These are phyloP conservation scores for Napeogenes inachia DNA, from an alignment of 2,888 invertebrate genomes.

Conservation along the genomic window DNA sequence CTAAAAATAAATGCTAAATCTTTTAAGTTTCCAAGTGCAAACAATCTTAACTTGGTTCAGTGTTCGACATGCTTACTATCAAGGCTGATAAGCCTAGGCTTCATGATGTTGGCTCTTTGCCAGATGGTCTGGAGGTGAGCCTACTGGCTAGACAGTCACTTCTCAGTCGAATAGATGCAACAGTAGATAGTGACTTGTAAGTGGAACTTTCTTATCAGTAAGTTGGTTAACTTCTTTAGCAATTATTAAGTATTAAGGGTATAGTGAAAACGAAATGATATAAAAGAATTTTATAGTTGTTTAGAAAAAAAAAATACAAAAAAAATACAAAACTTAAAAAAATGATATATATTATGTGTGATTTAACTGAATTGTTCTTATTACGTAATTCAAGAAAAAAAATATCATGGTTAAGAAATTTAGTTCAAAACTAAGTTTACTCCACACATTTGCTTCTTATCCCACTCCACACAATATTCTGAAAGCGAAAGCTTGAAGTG, in stretches of 20 bases:
- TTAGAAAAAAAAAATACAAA: too few species aligned
- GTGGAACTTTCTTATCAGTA: too few species aligned
- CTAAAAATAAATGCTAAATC: not conserved
- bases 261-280: too few species aligned
- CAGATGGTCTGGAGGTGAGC: slow-evolving; percentile 21
- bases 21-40: slow-evolving; percentile 1
- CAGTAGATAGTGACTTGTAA: slow-evolving; percentile 15
- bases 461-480: slow-evolving; percentile 27
- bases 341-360: too few species aligned
- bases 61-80: slow-evolving; percentile 21
- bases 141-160: slow-evolving; percentile 12
- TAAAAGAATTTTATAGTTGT: too few species aligned
- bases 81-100: slow-evolving; percentile 28
- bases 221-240: too few species aligned
- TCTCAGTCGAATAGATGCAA: slow-evolving; percentile 27
- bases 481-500: slow-evolving; percentile 37
- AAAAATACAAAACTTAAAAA: too few species aligned
- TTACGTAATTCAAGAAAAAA: too few species aligned
- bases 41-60: slow-evolving; percentile 15
- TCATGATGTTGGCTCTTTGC: slow-evolving; percentile 27
- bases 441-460: slow-evolving; percentile 28
- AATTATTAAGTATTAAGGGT: too few species aligned
- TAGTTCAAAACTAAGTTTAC: slow-evolving; percentile 17
- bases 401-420: slow-evolving; percentile 7
- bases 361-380: too few species aligned